phyloP scores from a whole-genome alignment of 2,888 invertebrate species.

The Vesta saturnalis region DNA sequence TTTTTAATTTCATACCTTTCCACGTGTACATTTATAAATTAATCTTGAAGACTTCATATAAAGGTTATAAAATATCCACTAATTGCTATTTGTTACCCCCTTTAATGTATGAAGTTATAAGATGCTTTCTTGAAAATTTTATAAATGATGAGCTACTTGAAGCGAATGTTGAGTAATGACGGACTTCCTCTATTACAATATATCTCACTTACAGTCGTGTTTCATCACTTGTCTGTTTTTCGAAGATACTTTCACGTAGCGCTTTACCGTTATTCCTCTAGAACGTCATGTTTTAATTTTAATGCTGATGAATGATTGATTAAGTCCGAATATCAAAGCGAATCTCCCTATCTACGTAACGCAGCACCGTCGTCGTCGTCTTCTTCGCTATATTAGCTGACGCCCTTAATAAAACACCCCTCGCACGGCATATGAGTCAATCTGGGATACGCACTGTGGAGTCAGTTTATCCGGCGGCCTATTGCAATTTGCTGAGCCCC shows the following conservation, averaged over 20 bases:
- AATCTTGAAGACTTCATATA: slow-evolving; percentile 9
- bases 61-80: slow-evolving; percentile 19
- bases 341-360: slow-evolving; percentile 41
- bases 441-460: slow-evolving; percentile 63
- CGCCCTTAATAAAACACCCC: slow-evolving; percentile 53
- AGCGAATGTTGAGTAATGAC: slow-evolving; percentile 58
- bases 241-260: slow-evolving; percentile 47
- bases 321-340: slow-evolving; percentile 45
- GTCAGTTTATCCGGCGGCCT: slow-evolving; percentile 61
- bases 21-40: slow-evolving; percentile 7
- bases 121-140: slow-evolving; percentile 42
- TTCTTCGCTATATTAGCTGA: slow-evolving; percentile 50
- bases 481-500: slow-evolving; percentile 57
- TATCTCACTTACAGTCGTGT: slow-evolving; percentile 59
- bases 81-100: slow-evolving; percentile 43
- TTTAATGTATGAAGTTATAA: slow-evolving; percentile 41
- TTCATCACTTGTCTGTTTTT: slow-evolving; percentile 56
- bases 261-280: slow-evolving; percentile 37
- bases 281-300: slow-evolving; percentile 52
- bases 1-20: background rate
- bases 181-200: slow-evolving; percentile 59
- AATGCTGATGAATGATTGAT: slow-evolving; percentile 56
- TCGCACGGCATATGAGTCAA: slow-evolving; percentile 58
- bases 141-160: slow-evolving; percentile 54
- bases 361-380: slow-evolving; percentile 38